Evolutionary conservation across 30 jellyfish, hydroid and myxozoan genomes (phyloP), one percentile per base, ranked within the genome.

Genomic region (Cassiopea xamachana): DNA sequence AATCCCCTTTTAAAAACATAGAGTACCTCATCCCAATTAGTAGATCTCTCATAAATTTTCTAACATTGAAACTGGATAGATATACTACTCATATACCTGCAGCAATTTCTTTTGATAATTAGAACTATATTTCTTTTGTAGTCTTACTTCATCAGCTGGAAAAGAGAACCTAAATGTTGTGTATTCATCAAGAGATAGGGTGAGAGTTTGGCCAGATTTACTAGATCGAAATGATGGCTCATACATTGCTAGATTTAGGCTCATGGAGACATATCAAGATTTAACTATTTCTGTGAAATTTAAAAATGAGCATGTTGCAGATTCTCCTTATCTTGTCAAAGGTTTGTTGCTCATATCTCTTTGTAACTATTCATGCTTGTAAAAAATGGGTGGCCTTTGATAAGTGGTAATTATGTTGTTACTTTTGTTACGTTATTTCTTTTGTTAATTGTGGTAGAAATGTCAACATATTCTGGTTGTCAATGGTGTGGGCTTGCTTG

Each of bases 191-290:
- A 62, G 76, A 27, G 90, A 87, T 7, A 62, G 91, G 50, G 90
- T 64, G 5, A 68, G 98, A 55, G 74, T 68, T 18, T 93, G 98
- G 98, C 75, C 82, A 69, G 99, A 95, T 39, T 75, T 95, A 15
- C 59, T 91, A n/a, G 99, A 95, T 72, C 78, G 99, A 61, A 60
- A 79, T 45, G 98, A 95, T 84, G 99, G 99, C n/a, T 85, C 99
- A 12, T 95, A 77, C 69, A 68, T 95, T 67, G 98, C 85, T 9
- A 90, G 99, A 46, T 91, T 91, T 64, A 92, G 99, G 1, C 84
- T 92, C 15, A 75, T 92, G 81, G 91, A 78, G 18, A 62, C 98
- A 1, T 84, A 91, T 77, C 72, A 60, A 2, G 88, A 86, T 70
- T 48, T 95, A 27, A 62, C 59, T 16, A 83, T 95, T 45, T 60